Percentiles rank a stretch among this genome's conserved stretches.
Evolutionary conservation across 1,140 invertebrate genomes (phyloP).

Genomic region (Drosophila neocordata): DNA sequence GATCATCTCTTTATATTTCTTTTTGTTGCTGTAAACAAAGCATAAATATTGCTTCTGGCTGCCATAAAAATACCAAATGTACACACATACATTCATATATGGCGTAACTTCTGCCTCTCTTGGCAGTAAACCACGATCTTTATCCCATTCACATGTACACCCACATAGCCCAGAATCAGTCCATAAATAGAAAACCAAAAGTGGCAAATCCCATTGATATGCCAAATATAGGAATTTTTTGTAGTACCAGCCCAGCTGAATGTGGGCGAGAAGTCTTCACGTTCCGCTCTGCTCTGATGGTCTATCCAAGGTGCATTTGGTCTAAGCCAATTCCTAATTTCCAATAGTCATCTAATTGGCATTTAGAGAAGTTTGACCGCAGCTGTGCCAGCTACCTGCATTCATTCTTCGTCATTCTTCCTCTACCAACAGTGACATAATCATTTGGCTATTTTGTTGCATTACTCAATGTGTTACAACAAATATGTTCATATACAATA

Average conservation of each 20-base stretch:
- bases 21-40: slow-evolving; percentile 61
- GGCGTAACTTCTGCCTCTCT: slow-evolving; percentile 34
- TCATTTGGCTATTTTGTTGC: slow-evolving; percentile 49
- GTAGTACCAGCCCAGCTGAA: slow-evolving; percentile 21
- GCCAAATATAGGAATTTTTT: slow-evolving; percentile 46
- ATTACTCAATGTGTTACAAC: slow-evolving; percentile 51
- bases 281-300: slow-evolving; percentile 12
- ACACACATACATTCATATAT: slow-evolving; percentile 14
- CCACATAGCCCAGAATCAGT: slow-evolving; percentile 31
- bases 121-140: slow-evolving; percentile 1
- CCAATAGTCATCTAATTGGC: slow-evolving; percentile 70
- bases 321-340: not conserved
- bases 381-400: slow-evolving; percentile 42
- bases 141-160: not conserved
- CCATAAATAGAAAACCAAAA: slow-evolving; percentile 54
- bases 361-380: slow-evolving; percentile 68
- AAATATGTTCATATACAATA: slow-evolving; percentile 8
- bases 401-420: slow-evolving; percentile 32
- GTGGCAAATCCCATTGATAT: slow-evolving; percentile 34
- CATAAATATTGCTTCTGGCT: slow-evolving; percentile 66
- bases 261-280: slow-evolving; percentile 56
- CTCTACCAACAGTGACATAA: slow-evolving; percentile 53
- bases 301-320: slow-evolving; percentile 14
- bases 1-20: slow-evolving; percentile 31
- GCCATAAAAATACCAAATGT: slow-evolving; percentile 68